Conservation (phyloP, 1,140 invertebrate species). For the Lordiphosa clarofinis region DNA sequence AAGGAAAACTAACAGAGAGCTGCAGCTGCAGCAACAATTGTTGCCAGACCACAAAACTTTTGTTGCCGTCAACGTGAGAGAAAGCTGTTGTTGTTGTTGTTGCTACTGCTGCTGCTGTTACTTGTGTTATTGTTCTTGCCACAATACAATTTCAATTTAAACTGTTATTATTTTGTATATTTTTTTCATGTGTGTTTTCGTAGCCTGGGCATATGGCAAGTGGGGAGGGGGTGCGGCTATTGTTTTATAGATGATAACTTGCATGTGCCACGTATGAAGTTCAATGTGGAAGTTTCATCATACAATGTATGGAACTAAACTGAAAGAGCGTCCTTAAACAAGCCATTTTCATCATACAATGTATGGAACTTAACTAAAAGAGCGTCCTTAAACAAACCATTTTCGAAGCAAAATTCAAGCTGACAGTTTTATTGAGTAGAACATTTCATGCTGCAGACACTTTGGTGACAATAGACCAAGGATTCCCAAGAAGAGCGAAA, state of each 20-base stretch:
- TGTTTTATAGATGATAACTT: not conserved
- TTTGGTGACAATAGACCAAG: no score
- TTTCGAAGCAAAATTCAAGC: no score
- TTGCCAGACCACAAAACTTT: conserved; percentile 44
- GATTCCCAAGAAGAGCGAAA: no score
- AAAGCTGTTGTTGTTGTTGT: conserved; percentile 11
- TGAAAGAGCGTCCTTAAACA: no score
- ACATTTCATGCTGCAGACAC: no score
- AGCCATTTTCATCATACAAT: no score
- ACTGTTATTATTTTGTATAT: conserved; percentile 36
- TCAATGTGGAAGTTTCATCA: no score
- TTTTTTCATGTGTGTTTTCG: conserved; percentile 6
- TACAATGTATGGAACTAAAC: no score
- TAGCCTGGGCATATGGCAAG: not conserved
- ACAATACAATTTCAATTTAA: conserved; percentile 44
- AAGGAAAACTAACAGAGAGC: conserved; percentile 12
- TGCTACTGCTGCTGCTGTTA: conserved; percentile 21
- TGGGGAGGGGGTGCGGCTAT: not conserved
- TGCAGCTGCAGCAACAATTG: conserved; percentile 29
- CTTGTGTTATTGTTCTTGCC: conserved; percentile 22
- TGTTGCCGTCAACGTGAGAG: conserved; percentile 19
- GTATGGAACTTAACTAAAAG: no score
- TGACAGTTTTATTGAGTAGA: no score
- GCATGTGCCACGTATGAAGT: no score
- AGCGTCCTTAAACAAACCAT: no score